A percentile compares a stretch with the other conserved stretches of the same genome.
phyloP scores from a whole-genome alignment of 2,888 invertebrate genomes.

The Panzeria rudis region DNA sequence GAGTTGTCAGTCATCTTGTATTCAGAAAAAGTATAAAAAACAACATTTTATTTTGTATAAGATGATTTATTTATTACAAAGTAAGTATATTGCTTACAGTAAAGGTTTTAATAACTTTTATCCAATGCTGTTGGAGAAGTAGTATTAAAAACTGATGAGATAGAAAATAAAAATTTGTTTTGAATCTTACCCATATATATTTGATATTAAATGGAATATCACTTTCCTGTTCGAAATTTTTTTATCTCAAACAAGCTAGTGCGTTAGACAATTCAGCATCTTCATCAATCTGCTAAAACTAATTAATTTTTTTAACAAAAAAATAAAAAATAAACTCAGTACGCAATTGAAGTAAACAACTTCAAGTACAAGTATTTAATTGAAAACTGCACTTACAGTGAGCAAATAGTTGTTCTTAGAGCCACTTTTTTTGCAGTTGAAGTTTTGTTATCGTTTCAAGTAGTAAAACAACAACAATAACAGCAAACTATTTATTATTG shows the following conservation, averaged over 20 bases:
- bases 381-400: slow-evolving; percentile 48
- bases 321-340: background rate
- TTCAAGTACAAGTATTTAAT: slow-evolving; percentile 46
- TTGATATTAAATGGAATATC: background rate
- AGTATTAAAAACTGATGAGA: too few relatives aligned
- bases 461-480: slow-evolving; percentile 41
- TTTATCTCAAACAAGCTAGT: background rate
- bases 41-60: too few relatives aligned
- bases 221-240: background rate
- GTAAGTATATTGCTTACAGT: too few relatives aligned
- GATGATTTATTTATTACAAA: too few relatives aligned
- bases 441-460: slow-evolving; percentile 52
- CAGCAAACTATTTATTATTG: slow-evolving; percentile 39
- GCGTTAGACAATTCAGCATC: background rate
- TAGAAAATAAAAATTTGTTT: too few relatives aligned
- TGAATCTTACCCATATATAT: too few relatives aligned
- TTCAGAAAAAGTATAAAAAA: too few relatives aligned
- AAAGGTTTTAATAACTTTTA: too few relatives aligned
- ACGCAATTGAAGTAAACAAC: slow-evolving; percentile 23
- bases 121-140: too few relatives aligned
- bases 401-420: slow-evolving; percentile 39
- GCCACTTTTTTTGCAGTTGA: slow-evolving; percentile 42
- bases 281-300: slow-evolving; percentile 30
- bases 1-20: too few relatives aligned
- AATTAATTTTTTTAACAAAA: slow-evolving; percentile 18